phyloP scores from a whole-genome alignment of 2,888 invertebrate species.

The Parascotia fuliginaria region DNA sequence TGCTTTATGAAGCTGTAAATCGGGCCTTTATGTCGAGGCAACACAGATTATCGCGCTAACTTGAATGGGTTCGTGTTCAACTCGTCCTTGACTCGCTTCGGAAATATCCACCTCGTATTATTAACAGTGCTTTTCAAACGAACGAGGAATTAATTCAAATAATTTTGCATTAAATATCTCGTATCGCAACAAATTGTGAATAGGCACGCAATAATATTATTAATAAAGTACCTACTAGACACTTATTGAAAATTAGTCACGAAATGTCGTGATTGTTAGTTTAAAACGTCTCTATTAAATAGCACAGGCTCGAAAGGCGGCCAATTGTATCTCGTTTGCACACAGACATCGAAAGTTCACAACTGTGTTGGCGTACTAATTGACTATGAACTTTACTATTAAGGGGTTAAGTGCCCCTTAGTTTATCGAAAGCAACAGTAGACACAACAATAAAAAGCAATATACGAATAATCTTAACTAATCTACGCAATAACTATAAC shows the following conservation, averaged over 20 bases:
- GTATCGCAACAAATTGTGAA: slow-evolving; percentile 28
- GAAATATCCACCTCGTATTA: slow-evolving; percentile 30
- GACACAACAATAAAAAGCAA: slow-evolving; percentile 52
- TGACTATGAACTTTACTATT: slow-evolving; percentile 74
- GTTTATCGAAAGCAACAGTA: slow-evolving; percentile 57
- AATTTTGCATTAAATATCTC: slow-evolving; percentile 32
- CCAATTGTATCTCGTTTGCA: slow-evolving; percentile 70
- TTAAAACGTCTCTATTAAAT: slow-evolving; percentile 62
- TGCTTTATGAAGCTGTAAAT: slow-evolving; percentile 20
- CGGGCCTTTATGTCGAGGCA: slow-evolving; percentile 29
- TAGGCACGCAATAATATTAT: slow-evolving; percentile 46
- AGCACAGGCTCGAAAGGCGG: slow-evolving; percentile 54
- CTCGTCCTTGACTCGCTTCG: slow-evolving; percentile 56
- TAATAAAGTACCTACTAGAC: slow-evolving; percentile 25
- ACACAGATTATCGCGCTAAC: slow-evolving; percentile 45
- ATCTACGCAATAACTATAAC: slow-evolving; percentile 37
- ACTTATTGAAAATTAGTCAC: slow-evolving; percentile 46
- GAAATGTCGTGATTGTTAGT: slow-evolving; percentile 55
- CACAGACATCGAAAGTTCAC: slow-evolving; percentile 69
- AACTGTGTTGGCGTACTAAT: slow-evolving; percentile 75
- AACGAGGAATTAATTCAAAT: slow-evolving; percentile 26
- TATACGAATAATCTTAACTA: slow-evolving; percentile 45
- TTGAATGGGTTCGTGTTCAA: slow-evolving; percentile 49
- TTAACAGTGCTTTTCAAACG: slow-evolving; percentile 32
- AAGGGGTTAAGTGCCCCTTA: slow-evolving; percentile 72